phyloP scores from a whole-genome alignment of 2,797 vertebrate genomes.

The Sphenopsis melanotis region DNA sequence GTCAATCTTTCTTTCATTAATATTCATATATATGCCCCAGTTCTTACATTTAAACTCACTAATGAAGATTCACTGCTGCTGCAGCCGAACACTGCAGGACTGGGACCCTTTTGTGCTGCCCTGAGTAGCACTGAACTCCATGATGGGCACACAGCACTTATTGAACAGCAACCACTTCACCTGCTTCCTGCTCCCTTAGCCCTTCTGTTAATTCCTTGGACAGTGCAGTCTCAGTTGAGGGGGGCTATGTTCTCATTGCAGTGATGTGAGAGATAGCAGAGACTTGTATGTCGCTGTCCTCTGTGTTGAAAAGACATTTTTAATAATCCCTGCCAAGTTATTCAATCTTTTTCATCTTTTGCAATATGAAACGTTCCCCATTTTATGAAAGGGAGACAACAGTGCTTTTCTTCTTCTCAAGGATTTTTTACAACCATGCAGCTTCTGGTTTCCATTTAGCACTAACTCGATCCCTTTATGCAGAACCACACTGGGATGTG shows the following conservation, averaged over 20 bases:
- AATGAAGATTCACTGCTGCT: background rate
- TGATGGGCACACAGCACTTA: background rate
- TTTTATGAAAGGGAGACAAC: background rate
- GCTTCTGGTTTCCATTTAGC: slow-evolving; percentile 36
- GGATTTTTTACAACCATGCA: background rate
- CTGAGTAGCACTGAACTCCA: background rate
- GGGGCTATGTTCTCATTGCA: background rate
- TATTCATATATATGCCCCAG: slow-evolving; percentile 52
- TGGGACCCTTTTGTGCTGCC: background rate
- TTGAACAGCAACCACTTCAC: background rate
- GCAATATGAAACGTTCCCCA: background rate
- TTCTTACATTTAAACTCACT: slow-evolving; percentile 35
- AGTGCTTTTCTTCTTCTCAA: background rate
- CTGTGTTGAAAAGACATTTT: background rate
- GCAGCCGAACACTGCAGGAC: background rate
- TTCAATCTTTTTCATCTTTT: slow-evolving; percentile 5
- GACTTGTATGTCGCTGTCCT: background rate
- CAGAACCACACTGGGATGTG: slow-evolving; percentile 1
- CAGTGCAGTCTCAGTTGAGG: background rate
- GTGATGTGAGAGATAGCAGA: background rate
- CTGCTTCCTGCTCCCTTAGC: background rate
- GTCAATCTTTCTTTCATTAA: slow-evolving; percentile 59
- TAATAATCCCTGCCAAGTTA: background rate
- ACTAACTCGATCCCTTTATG: background rate
- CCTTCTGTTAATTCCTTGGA: background rate